phyloP scores from a whole-genome alignment of 2,113 vertebrate species.

The Corythaixoides concolor region DNA sequence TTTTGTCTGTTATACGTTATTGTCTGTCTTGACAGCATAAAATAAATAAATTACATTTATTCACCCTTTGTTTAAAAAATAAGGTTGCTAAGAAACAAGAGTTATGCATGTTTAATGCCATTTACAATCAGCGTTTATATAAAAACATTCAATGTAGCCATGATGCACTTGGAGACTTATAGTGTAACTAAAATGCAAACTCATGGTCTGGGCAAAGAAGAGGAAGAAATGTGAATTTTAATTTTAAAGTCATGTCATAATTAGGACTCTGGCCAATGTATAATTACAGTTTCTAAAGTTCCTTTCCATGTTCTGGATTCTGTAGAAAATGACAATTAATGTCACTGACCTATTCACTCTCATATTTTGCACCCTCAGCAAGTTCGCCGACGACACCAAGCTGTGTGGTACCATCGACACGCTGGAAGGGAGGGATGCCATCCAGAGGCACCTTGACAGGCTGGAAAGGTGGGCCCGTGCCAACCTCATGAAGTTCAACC shows the following conservation, averaged over 20 bases:
- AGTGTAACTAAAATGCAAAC: not conserved
- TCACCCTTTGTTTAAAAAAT: constrained; percentile 28
- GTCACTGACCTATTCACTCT: not conserved
- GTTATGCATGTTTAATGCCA: not conserved
- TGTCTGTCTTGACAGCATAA: constrained; percentile 19
- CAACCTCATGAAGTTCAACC: too few species aligned
- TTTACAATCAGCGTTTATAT: not conserved
- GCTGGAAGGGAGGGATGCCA: too few species aligned
- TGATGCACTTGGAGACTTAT: not conserved
- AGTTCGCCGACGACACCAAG: too few species aligned
- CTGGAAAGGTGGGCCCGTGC: too few species aligned
- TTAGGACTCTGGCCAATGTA: not conserved
- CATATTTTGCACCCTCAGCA: too few species aligned
- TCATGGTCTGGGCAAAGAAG: not conserved
- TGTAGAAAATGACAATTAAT: not conserved
- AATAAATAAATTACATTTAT: constrained; percentile 3
- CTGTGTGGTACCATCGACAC: too few species aligned
- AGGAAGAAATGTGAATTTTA: not conserved
- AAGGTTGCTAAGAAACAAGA: constrained; percentile 40
- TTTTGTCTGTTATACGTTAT: constrained; percentile 11
- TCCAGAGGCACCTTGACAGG: too few species aligned
- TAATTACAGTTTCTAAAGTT: not conserved
- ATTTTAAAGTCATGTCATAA: not conserved
- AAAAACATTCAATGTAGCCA: not conserved
- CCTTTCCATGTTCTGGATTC: not conserved